Evolutionary conservation across 2,113 vertebrate genomes (phyloP), one percentile per base, ranked within the genome.

Genomic region (Pluvianellus socialis): DNA sequence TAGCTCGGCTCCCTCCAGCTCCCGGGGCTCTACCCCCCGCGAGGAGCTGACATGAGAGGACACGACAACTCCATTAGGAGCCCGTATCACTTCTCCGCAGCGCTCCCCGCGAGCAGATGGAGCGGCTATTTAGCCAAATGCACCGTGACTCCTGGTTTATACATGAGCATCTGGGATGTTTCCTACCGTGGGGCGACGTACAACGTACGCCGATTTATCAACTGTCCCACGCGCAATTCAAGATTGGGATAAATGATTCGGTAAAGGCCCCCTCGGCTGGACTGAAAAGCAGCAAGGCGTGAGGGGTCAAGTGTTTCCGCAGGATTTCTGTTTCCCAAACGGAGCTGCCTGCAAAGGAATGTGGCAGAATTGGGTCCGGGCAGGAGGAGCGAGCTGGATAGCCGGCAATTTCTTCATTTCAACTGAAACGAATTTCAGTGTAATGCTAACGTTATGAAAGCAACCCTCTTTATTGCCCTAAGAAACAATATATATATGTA

Each of bases 291-390:
- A 96, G 91, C 92, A 81, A 96, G 96, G 90, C 55, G 27, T 1
- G 74, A 94, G 86, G 91, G 96, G 97, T 97, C 97, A 98, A 98
- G 94, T 96, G 96, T 86, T 96, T 96, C 96, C 16, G 42, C 32
- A 81, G 96, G 87, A 97, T 95, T 96, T 81, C 10, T 80, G 67
- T 95, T 88, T 94, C 61, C 94, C 95, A 91, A 97, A 90, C 18
- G 82, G 92, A 84, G 90, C 72, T 88, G 86, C 68, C 92, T 79
- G 92, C 92, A 87, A 81, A 95, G 95, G 92, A 96, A 97, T 94
- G 94, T 75, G 17, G 83, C 89, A 89, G 81, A 56, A 40, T 26
- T 49, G 62, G 26, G 55, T 8, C 12, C 4, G 12, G 84, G 66
- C 49, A 77, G 44, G 52, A 84, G 47, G 26, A 59, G 15, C 1